A percentile compares a stretch with the other conserved stretches of the same genome.
These are phyloP conservation scores for Alentia gelatinosa DNA, from an alignment of 2,888 invertebrate species.

Conservation along the genomic window DNA sequence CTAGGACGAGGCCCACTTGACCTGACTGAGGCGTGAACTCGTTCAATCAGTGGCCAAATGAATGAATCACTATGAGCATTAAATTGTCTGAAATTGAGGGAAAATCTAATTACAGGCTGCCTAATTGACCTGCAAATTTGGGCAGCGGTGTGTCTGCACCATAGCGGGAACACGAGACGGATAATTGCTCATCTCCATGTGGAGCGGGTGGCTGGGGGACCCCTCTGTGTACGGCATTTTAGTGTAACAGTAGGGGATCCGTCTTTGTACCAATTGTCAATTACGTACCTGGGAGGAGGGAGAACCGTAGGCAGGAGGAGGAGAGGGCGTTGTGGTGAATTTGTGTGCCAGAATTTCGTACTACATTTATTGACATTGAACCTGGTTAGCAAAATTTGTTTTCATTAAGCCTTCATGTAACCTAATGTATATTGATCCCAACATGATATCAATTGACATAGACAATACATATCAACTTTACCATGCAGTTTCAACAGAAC, in stretches of 20 bases:
- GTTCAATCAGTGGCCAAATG: neutral
- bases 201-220: neutral
- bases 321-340: too few relatives aligned
- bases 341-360: too few relatives aligned
- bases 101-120: slow-evolving; percentile 16
- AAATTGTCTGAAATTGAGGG: slow-evolving; percentile 26
- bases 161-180: neutral
- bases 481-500: too few relatives aligned
- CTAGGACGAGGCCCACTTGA: neutral
- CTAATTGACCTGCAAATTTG: slow-evolving; percentile 26
- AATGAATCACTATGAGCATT: slow-evolving; percentile 22
- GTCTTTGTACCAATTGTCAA: neutral
- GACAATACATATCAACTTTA: too few relatives aligned
- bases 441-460: too few relatives aligned
- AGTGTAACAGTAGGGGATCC: neutral
- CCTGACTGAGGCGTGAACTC: neutral
- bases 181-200: neutral
- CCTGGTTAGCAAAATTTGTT: too few relatives aligned
- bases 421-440: too few relatives aligned
- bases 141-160: neutral
- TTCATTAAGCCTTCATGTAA: too few relatives aligned
- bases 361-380: too few relatives aligned
- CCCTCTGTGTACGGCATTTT: neutral
- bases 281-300: neutral
- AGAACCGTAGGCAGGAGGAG: too few relatives aligned